Evolutionary conservation across 2,888 invertebrate genomes (phyloP).

Genomic region (Mellilla xanthometata): DNA sequence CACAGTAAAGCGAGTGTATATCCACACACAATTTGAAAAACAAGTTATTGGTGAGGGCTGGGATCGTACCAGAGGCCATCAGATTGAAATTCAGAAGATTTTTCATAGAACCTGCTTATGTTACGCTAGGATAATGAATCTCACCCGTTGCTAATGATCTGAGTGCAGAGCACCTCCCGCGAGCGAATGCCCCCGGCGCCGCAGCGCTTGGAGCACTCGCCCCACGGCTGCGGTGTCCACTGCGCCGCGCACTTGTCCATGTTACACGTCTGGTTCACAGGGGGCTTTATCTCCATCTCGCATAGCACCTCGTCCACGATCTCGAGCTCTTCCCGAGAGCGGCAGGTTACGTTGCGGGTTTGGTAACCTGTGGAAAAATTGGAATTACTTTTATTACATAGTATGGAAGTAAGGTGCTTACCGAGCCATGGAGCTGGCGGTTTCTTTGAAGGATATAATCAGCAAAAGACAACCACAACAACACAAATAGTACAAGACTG

Average conservation of each 20-base stretch:
- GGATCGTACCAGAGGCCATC: no score
- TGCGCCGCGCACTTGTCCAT: constrained; percentile 89
- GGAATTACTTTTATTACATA: no score
- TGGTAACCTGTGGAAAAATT: constrained; percentile 83
- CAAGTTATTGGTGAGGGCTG: no score
- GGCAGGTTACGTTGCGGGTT: constrained; percentile 90
- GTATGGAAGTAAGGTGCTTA: no score
- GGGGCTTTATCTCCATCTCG: constrained; percentile 88
- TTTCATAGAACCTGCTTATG: no score
- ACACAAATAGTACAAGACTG: no score
- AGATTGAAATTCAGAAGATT: no score
- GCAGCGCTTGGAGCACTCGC: constrained; percentile 91
- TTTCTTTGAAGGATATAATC: no score
- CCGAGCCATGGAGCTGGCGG: no score
- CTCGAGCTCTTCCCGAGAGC: constrained; percentile 87
- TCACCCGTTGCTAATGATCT: constrained; percentile 88
- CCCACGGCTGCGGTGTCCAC: constrained; percentile 92
- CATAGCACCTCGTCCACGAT: constrained; percentile 90
- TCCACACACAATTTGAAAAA: no score
- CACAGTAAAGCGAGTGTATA: no score
- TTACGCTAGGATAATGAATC: constrained; percentile 10
- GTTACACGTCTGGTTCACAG: constrained; percentile 87
- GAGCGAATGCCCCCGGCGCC: constrained; percentile 88
- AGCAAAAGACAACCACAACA: no score
- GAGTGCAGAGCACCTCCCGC: constrained; percentile 90